Percentiles rank a stretch among this genome's conserved stretches.
These are phyloP conservation scores for Drosophila kuntzei DNA, from an alignment of 2,888 invertebrate genomes.

Conservation along the genomic window DNA sequence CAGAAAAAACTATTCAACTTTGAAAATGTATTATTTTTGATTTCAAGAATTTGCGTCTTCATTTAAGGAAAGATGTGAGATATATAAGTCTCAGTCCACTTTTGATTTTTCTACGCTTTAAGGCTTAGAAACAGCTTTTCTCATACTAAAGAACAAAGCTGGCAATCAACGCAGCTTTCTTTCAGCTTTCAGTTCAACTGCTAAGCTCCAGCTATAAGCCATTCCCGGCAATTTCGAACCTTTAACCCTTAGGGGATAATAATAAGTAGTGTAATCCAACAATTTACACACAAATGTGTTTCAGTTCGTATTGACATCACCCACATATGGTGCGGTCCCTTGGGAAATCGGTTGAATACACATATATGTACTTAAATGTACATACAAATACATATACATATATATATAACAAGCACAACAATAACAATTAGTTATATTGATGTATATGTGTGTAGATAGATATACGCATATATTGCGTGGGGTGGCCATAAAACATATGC, in stretches of 20 bases:
- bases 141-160: conserved; percentile 27
- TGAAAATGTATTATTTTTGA: not conserved
- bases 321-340: conserved; percentile 18
- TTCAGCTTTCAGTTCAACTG: conserved; percentile 34
- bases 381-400: too few species aligned
- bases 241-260: conserved; percentile 38
- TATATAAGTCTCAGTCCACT: not conserved
- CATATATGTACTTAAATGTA: conserved; percentile 3
- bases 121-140: conserved; percentile 39
- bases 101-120: conserved; percentile 8
- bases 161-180: conserved; percentile 47
- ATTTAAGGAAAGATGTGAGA: not conserved
- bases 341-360: conserved; percentile 14
- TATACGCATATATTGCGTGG: conserved; percentile 24
- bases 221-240: conserved; percentile 12
- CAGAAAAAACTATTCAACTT: too few species aligned
- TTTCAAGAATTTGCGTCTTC: not conserved
- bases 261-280: conserved; percentile 47
- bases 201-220: conserved; percentile 32
- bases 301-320: conserved; percentile 38
- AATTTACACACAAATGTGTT: conserved; percentile 57
- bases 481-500: conserved; percentile 68
- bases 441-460: conserved; percentile 22
- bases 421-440: conserved; percentile 75
- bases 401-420: conserved; percentile 44